These are phyloP conservation scores for Leucoma salicis DNA, from an alignment of 2,888 invertebrate genomes.

Conservation along the genomic window DNA sequence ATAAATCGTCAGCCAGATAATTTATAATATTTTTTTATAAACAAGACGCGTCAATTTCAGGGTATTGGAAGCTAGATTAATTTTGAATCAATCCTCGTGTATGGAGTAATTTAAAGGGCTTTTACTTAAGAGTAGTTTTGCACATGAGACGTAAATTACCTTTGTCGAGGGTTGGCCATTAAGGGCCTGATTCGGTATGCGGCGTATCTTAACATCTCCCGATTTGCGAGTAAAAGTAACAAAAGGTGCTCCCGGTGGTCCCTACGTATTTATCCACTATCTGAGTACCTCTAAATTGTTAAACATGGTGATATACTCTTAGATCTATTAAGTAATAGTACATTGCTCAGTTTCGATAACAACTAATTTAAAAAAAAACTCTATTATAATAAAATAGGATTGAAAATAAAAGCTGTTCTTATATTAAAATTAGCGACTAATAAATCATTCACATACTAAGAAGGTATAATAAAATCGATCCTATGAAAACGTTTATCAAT, in stretches of 20 bases:
- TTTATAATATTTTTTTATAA: slow-evolving; percentile 30
- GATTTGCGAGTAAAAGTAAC: slow-evolving; percentile 74
- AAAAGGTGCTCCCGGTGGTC: slow-evolving; percentile 77
- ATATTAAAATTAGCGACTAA: slow-evolving; percentile 51
- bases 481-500: slow-evolving; percentile 66
- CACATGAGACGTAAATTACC: slow-evolving; percentile 80
- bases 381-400: slow-evolving; percentile 21
- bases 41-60: slow-evolving; percentile 47
- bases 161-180: slow-evolving; percentile 70
- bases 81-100: slow-evolving; percentile 73
- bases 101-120: slow-evolving; percentile 76
- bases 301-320: slow-evolving; percentile 36
- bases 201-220: slow-evolving; percentile 74
- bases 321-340: slow-evolving; percentile 7
- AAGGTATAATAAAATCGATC: slow-evolving; percentile 56
- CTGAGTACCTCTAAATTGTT: slow-evolving; percentile 56
- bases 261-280: slow-evolving; percentile 52
- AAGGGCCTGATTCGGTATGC: slow-evolving; percentile 71
- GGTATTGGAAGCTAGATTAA: slow-evolving; percentile 62
- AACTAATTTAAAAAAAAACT: slow-evolving; percentile 15
- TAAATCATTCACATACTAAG: slow-evolving; percentile 58
- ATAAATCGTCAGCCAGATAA: slow-evolving; percentile 21
- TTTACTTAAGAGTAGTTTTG: slow-evolving; percentile 78
- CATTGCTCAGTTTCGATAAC: neutral
- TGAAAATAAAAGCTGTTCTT: slow-evolving; percentile 35